Evolutionary conservation across 2,113 vertebrate genomes (phyloP).

Genomic region (Gnathonemus echidnorhynchus): DNA sequence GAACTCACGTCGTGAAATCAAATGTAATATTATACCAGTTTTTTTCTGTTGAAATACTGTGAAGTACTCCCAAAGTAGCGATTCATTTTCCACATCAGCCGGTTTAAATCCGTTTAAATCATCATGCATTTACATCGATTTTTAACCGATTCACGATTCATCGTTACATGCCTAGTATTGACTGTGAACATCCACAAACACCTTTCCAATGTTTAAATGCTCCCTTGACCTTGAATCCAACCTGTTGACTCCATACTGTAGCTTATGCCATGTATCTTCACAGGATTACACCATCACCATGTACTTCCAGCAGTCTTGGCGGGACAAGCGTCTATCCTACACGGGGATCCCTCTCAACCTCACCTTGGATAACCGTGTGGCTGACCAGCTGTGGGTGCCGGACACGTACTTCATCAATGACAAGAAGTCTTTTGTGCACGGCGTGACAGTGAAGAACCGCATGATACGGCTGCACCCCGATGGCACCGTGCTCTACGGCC

Average conservation of each 20-base stretch:
- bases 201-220: neutral
- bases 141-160: no score
- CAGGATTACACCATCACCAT: constrained; percentile 24
- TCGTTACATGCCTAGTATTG: neutral
- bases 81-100: no score
- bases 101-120: no score
- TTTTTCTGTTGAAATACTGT: no score
- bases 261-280: neutral
- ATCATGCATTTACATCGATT: no score
- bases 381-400: constrained; percentile 16
- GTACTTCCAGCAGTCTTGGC: constrained; percentile 23
- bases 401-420: constrained; percentile 24
- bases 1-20: no score
- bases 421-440: constrained; percentile 22
- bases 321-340: constrained; percentile 18
- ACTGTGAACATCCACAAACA: neutral
- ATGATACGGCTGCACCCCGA: constrained; percentile 22
- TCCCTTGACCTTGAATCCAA: neutral
- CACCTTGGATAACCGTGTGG: constrained; percentile 19
- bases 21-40: no score
- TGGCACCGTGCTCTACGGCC: constrained; percentile 17
- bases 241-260: neutral
- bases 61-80: no score
- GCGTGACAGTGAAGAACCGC: constrained; percentile 21
- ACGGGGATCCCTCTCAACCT: constrained; percentile 21